Percentiles rank a stretch among this genome's conserved stretches.
phyloP scores from a whole-genome alignment of 23 tunicate species.

The Styela plicata region DNA sequence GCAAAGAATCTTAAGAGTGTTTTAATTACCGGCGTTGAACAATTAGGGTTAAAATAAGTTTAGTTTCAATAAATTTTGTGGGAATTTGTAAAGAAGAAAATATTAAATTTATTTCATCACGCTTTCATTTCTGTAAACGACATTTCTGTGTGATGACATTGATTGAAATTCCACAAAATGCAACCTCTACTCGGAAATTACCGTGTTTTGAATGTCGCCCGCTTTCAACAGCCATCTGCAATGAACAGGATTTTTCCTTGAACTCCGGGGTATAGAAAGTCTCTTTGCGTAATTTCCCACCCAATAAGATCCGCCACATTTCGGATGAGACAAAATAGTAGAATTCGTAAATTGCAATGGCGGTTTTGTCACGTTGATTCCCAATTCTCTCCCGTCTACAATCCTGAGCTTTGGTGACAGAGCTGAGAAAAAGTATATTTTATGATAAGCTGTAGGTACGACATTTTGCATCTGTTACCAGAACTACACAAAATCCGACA shows the following conservation, averaged over 20 bases:
- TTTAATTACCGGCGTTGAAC: not conserved
- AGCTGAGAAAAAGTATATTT: no score
- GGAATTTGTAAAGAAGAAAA: no score
- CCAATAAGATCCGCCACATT: not conserved
- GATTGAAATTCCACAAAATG: no score
- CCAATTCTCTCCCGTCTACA: not conserved
- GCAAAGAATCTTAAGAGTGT: not conserved
- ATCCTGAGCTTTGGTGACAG: not conserved
- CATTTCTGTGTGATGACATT: no score
- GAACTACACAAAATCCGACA: no score
- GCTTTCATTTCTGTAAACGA: no score
- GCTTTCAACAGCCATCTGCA: conserved; percentile 19
- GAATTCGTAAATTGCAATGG: not conserved
- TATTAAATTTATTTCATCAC: no score
- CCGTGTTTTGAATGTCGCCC: conserved; percentile 10
- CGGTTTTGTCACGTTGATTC: not conserved
- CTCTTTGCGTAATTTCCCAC: not conserved
- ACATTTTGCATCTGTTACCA: no score
- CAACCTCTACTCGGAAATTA: not conserved
- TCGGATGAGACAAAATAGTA: not conserved
- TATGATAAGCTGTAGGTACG: no score
- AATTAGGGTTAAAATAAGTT: not conserved
- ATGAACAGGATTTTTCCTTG: not conserved
- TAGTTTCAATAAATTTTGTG: no score
- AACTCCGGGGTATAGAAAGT: not conserved